phyloP scores from a whole-genome alignment of 1,140 invertebrate genomes.

The Venturia canescens region DNA sequence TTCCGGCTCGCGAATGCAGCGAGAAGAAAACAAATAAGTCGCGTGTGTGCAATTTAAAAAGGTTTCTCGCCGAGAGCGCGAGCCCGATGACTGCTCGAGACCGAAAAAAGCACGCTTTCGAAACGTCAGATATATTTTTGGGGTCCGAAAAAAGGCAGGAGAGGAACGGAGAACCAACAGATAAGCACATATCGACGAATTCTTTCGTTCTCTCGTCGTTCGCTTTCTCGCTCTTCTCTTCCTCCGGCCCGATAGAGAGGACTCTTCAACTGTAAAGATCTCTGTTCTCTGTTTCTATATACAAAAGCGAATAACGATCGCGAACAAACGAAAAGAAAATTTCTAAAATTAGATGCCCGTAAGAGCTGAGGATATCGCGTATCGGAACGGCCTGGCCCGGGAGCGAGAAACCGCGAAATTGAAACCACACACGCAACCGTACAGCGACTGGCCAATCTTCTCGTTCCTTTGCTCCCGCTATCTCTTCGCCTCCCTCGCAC shows the following conservation, averaged over 20 bases:
- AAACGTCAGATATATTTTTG: too few species aligned
- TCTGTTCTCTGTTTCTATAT: conserved; percentile 5
- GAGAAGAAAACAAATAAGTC: too few species aligned
- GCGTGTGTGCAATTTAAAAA: too few species aligned
- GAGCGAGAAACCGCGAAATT: conserved; percentile 16
- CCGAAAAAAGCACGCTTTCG: too few species aligned
- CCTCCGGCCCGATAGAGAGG: neutral
- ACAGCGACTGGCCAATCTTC: neutral
- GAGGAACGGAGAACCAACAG: too few species aligned
- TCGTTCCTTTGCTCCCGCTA: neutral
- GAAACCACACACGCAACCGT: conserved; percentile 6
- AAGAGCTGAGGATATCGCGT: conserved; percentile 26
- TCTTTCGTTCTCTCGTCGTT: neutral
- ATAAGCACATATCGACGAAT: neutral
- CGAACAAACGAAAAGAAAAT: conserved; percentile 17
- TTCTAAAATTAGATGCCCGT: conserved; percentile 10
- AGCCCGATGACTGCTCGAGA: too few species aligned
- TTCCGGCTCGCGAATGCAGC: too few species aligned
- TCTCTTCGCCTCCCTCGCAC: neutral
- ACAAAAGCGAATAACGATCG: conserved; percentile 23
- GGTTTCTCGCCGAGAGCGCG: too few species aligned
- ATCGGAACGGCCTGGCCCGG: neutral
- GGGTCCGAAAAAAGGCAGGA: too few species aligned
- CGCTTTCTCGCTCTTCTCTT: neutral
- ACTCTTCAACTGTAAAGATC: neutral